Evolutionary conservation across 2,888 invertebrate genomes (phyloP), one percentile per base, ranked within the genome.

Genomic region (Lycophotia porphyrea): DNA sequence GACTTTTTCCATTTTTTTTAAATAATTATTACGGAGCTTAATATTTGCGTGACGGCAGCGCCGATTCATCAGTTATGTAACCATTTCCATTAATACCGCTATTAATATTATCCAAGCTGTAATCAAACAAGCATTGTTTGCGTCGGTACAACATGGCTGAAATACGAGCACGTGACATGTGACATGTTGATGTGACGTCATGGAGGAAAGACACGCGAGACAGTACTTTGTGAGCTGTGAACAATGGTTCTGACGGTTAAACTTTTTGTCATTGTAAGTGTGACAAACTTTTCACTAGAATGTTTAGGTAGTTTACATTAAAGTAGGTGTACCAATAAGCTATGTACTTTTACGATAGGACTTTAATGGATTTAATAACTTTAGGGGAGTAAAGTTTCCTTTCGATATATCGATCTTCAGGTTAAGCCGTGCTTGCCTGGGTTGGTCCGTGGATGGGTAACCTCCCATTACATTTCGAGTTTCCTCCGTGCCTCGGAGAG

Each of bases 111-210:
- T 69, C 58, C 36, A 58, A 71, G 47, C 74, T 31, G 47, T 81
- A 76, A 81, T 77, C 74, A 78, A 42, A 77, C 82, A 72, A 67
- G 52, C 82, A 77, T 85, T 83, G 82, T 85, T 85, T 77, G 71
- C 63, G 31, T 47, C 58, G 47, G 58, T 44, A 68, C 63, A 39
- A 34, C 72, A 55, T 47, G 44, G 49, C 27, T 85, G 73, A 65
- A 85, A 81, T 71, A 74, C 55, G 71, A 85, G 44, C 68, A 24
- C 73, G 61, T 82, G 77, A 47, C 82, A 68, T 18, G 73, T 81
- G 77, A 39, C 77, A 71, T 24, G n/a, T n/a, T n/a, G n/a, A n/a
- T n/a, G 73, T 83, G 73, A 85, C 73, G 77, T 74, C 85, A 83
- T 58, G 27, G 21, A n/a, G 27, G n/a, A 58, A 52, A 74, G 73